Base-by-base conservation (phyloP, 2,113 vertebrate species). In the Synchiropus splendidus region DNA sequence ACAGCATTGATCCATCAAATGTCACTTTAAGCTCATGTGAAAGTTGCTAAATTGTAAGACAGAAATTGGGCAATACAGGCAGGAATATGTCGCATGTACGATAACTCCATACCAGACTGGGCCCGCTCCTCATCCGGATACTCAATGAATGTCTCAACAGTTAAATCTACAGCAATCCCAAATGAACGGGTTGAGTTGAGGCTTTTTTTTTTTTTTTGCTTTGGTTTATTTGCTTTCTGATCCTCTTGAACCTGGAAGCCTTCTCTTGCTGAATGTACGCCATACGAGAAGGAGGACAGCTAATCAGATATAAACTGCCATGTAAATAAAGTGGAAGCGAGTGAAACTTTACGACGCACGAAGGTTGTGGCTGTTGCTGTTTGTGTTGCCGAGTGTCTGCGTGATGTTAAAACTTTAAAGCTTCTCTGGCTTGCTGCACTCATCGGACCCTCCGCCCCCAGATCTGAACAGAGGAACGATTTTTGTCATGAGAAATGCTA, bases 231-330 rank as follows among this genome's bases (percentile, higher is more conserved):
- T 36, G n/a, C n/a, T 48, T 50, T 62, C 48, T 67, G 58, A 67
- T 64, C 54, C 64, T 51, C 64, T 64, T 72, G 32, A 66, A 68
- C 39, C 70, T 61, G 45, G 58, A 69, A 37, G 59, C 66, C 74
- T 75, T 77, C 69, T 77, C 63, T 64, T 73, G 74, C 66, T 84
- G 84, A 85, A 83, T 86, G 84, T 86, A 84, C 56, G 80, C 73
- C 70, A 64, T 68, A 66, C 9, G 71, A 75, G 63, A 74, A 72
- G 68, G 70, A 68, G 48, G 70, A 76, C 59, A 75, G 80, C 78
- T 65, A 81, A 77, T 78, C 74, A 80, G 75, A 74, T 70, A 64
- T 58, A 79, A 82, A 86, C 83, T 86, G 84, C 84, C 83, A 82
- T 85, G 84, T 86, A 85, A 80, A 85, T 86, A 85, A 74, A 75